Percentiles rank a stretch among this genome's conserved stretches.
These are phyloP conservation scores for Balaeniceps rex DNA, from an alignment of 2,113 vertebrate species.

Conservation along the genomic window DNA sequence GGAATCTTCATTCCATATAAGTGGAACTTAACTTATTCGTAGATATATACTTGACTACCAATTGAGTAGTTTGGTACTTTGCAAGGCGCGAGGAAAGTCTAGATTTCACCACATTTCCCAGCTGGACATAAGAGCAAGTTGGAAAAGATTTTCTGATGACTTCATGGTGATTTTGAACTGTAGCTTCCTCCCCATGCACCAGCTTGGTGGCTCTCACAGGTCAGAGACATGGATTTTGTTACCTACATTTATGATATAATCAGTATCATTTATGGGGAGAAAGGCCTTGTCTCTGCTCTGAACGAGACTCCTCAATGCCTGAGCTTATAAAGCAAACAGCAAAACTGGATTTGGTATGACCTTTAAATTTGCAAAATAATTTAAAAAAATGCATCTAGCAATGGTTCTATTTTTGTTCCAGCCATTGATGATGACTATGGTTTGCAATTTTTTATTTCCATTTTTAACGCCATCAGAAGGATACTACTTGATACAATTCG, in stretches of 20 bases:
- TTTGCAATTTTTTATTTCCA: neutral
- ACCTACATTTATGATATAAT: neutral
- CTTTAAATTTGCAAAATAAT: neutral
- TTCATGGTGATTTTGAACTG: neutral
- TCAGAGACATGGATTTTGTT: neutral
- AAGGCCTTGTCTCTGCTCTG: neutral
- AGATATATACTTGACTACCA: neutral
- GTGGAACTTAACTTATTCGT: neutral
- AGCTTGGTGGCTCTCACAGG: neutral
- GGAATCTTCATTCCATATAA: neutral
- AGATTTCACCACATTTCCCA: neutral
- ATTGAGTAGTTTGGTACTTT: no score
- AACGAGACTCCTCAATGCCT: neutral
- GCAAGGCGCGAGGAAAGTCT: neutral
- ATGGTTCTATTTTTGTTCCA: neutral
- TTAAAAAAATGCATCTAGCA: neutral
- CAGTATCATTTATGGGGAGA: neutral
- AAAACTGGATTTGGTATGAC: neutral
- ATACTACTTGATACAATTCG: accelerated
- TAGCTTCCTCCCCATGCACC: neutral
- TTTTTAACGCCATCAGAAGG: neutral
- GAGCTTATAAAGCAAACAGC: neutral
- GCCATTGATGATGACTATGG: neutral
- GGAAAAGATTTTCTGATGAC: neutral
- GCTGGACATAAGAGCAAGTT: neutral